A percentile compares a stretch with the other conserved stretches of the same genome.
These are phyloP conservation scores for Crotalus helleri DNA, from an alignment of 2,113 vertebrate genomes.

Conservation along the genomic window DNA sequence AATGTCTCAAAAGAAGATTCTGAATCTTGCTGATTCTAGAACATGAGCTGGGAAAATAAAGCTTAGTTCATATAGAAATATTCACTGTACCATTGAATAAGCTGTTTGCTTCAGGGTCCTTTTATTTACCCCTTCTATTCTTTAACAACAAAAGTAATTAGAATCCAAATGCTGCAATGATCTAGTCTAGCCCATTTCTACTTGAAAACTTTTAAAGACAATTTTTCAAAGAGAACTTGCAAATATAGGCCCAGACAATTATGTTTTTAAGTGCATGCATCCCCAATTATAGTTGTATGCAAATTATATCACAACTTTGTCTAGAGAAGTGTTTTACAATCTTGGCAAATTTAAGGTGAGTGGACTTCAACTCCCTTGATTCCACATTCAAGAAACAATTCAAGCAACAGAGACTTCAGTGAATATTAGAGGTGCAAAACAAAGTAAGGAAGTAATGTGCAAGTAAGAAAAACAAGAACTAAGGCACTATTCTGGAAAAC, in stretches of 20 bases:
- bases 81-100: not conserved
- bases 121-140: not conserved
- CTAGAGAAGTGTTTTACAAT: not conserved
- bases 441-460: not conserved
- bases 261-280: not conserved
- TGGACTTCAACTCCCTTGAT: not conserved
- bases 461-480: not conserved
- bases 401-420: not conserved
- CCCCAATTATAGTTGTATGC: not conserved
- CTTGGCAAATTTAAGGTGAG: not conserved
- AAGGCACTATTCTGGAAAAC: not conserved
- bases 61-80: not conserved
- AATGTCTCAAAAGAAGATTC: not conserved
- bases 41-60: not conserved
- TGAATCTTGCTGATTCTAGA: not conserved
- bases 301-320: not conserved
- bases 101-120: not conserved
- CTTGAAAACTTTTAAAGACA: not conserved
- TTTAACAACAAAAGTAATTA: not conserved
- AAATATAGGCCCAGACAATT: not conserved
- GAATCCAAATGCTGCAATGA: not conserved
- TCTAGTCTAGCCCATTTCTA: not conserved
- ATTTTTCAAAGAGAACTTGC: not conserved
- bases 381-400: not conserved
- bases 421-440: not conserved